Evolutionary conservation across 2,797 vertebrate genomes (phyloP), one percentile per base, ranked within the genome.

Genomic region (Delichon dasypus): DNA sequence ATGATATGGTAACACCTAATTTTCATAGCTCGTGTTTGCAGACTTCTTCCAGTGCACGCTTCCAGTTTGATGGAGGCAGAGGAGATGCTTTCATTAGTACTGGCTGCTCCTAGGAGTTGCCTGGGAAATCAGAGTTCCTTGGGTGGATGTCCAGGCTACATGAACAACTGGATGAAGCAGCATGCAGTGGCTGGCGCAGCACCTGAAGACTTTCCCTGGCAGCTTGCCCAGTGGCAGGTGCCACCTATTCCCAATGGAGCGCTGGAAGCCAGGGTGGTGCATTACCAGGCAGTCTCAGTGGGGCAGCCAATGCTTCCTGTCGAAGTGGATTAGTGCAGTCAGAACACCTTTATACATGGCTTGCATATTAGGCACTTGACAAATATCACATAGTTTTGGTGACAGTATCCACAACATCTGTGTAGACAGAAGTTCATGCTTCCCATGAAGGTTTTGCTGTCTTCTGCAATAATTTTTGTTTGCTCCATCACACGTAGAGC

Each of bases 11-110:
- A n/a, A 26, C 23, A 20, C 45, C 65, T 42, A 48, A 7, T 70
- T 93, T 81, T 73, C 51, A 7, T 40, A 34, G 47, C 64, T 79
- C 0, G 0, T 51, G 26, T 62, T 79, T 75, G 48, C 45, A 77
- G 65, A 21, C 19, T 34, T 80, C 23, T 78, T 74, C 16, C n/a
- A 58, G 57, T 4, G 5, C 16, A 9, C 0, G 0, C 9, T 78
- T 54, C 16, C 44, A 71, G 22, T 85, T 42, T 53, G n/a, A 32
- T 60, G n/a, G 26, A 67, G 53, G 50, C 36, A 50, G 42, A 78
- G 25, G 44, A 65, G 55, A 14, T 45, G 36, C 15, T 22, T 70
- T 65, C 68, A 18, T 68, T 64, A 42, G 25, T 38, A 11, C 10
- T 75, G 58, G 17, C 44, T 82, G 48, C 38, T 87, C 45, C 22